phyloP scores from a whole-genome alignment of 2,797 vertebrate genomes.

The Peromyscus nudipes region DNA sequence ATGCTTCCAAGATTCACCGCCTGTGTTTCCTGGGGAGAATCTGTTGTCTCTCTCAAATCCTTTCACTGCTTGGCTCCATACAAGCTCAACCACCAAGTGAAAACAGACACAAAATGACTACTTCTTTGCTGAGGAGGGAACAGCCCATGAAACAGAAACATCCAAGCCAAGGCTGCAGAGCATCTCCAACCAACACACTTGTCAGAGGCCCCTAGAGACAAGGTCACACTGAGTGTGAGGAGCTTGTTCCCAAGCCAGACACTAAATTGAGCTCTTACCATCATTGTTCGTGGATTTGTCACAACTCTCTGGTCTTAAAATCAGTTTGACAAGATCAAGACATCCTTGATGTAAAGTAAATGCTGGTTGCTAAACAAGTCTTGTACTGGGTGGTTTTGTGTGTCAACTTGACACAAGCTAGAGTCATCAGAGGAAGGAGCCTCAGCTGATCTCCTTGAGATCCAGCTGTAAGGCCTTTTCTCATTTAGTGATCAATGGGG shows the following conservation, averaged over 20 bases:
- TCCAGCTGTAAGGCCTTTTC: not conserved
- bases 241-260: not conserved
- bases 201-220: not conserved
- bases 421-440: not conserved
- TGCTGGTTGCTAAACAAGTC: not conserved
- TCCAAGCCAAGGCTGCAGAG: not conserved
- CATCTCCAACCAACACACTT: not conserved
- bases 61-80: not conserved
- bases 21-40: not conserved
- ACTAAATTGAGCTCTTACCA: not conserved
- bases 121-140: not conserved
- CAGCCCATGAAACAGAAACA: not conserved
- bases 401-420: not conserved
- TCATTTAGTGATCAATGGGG: not conserved
- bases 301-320: conserved; percentile 28
- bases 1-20: not conserved
- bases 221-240: not conserved
- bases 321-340: conserved; percentile 41
- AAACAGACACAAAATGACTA: not conserved
- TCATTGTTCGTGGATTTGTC: not conserved
- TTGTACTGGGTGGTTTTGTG: not conserved
- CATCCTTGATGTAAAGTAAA: not conserved
- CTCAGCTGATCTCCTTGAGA: not conserved
- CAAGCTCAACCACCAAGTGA: not conserved
- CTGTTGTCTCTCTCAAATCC: not conserved